Base-by-base conservation (phyloP, 1,140 invertebrate species). In the Dysdera silvatica region DNA sequence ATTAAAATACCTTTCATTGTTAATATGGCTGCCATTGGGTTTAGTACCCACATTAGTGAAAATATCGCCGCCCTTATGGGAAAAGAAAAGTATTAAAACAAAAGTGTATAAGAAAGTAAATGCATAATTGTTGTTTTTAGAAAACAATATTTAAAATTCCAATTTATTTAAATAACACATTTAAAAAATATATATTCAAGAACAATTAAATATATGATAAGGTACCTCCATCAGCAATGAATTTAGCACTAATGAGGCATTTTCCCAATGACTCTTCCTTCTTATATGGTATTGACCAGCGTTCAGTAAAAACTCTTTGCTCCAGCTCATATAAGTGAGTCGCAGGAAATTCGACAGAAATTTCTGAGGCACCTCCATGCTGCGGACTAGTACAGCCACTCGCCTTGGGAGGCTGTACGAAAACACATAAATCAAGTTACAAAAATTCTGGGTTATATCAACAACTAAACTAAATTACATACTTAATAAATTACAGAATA, bases 201-300 rank as follows among this genome's bases (percentile, higher is more conserved):
- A 35, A 56, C n/a, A 2, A 16, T 41, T 48, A 28, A 45, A 26
- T 48, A 32, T 8, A 52, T 14, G 31, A 23, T 35, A 31, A 4
- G 16, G 12, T 56, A 62, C 58, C 62, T 64, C 65, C 55, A 47
- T 56, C 33, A 23, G 61, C 55, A 20, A 67, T 45, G 18, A 55
- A 29, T 60, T 53, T 60, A 32, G 66, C 66, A 59, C 61, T 60
- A 41, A 60, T 55, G 18, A 81, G 69, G 69, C 80, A 81, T 70
- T 78, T 79, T 20, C 79, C 79, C 8, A 81, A 66, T 26, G 78
- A 80, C 69, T 82, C 80, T 59, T 81, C 79, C 65, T 74, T 75
- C 60, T 81, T 81, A 68, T 81, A 82, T 14, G 80, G 80, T 56
- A 82, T 81, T n/a, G 77, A 79, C 80, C 80, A 81, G 41, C 76